phyloP scores from a whole-genome alignment of 2,797 vertebrate species.

The Bufotes viridis region DNA sequence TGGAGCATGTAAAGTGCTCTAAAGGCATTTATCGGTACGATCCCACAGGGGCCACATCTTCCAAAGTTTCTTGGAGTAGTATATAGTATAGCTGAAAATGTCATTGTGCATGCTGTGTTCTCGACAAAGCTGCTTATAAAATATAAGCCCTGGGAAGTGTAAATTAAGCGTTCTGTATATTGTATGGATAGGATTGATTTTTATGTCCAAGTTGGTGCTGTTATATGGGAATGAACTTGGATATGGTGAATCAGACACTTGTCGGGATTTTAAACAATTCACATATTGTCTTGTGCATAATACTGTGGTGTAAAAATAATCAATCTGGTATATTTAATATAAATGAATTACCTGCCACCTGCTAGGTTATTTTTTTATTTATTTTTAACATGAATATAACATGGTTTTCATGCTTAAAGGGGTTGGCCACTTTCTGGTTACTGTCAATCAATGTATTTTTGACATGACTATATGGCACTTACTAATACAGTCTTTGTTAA shows the following conservation, averaged over 20 bases:
- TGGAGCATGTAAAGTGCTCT: conserved; percentile 37
- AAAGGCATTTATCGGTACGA: conserved; percentile 6
- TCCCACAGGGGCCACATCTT: conserved; percentile 20
- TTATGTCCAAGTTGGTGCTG: background rate
- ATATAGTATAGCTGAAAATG: conserved; percentile 6
- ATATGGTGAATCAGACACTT: background rate
- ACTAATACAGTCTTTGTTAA: too few relatives aligned
- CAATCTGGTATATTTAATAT: too few relatives aligned
- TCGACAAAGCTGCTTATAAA: background rate
- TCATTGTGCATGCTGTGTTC: background rate
- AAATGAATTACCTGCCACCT: too few relatives aligned
- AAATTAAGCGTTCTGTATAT: background rate
- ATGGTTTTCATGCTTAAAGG: too few relatives aligned
- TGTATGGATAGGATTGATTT: background rate
- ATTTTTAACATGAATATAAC: too few relatives aligned
- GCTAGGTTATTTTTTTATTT: too few relatives aligned
- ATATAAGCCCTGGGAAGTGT: background rate
- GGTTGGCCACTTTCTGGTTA: too few relatives aligned
- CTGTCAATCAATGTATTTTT: too few relatives aligned
- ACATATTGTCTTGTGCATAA: too few relatives aligned
- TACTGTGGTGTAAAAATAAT: too few relatives aligned
- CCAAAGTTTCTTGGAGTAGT: background rate
- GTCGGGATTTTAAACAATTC: too few relatives aligned
- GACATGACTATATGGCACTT: too few relatives aligned
- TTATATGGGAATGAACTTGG: background rate